Evolutionary conservation across 2,113 vertebrate species (phyloP).

Genomic region (Rhinolophus ferrumequinum): DNA sequence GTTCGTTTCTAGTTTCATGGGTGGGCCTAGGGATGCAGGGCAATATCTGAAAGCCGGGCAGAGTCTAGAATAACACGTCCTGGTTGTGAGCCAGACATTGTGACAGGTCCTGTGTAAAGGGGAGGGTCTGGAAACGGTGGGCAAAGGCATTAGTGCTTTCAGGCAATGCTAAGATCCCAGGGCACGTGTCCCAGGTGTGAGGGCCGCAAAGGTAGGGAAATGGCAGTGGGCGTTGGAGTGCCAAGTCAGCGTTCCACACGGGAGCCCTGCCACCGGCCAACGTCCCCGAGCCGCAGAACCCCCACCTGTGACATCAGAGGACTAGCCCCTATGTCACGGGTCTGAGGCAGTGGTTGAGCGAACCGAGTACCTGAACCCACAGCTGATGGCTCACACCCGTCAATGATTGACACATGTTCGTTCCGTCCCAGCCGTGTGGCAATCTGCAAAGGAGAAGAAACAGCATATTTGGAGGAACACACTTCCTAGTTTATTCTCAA

Average conservation of each 20-base stretch:
- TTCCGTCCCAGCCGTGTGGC: no score
- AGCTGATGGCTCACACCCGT: no score
- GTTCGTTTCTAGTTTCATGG: not conserved
- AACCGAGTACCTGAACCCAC: not conserved
- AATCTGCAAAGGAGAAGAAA: not conserved
- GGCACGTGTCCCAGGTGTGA: not conserved
- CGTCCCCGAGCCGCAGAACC: not conserved
- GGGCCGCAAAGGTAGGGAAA: not conserved
- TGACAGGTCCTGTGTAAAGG: not conserved
- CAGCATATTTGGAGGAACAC: not conserved
- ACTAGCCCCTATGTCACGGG: not conserved
- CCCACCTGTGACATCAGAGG: not conserved
- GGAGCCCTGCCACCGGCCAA: not conserved
- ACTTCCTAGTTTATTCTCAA: not conserved
- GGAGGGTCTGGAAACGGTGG: not conserved
- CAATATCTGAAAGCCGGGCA: not conserved
- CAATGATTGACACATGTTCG: accelerated
- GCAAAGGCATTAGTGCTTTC: not conserved
- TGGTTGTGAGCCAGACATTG: not conserved
- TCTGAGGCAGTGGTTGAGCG: not conserved
- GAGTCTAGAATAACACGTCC: not conserved
- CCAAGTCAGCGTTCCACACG: no score
- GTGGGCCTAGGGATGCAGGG: not conserved
- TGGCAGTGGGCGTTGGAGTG: not conserved
- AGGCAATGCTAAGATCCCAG: not conserved